phyloP scores from a whole-genome alignment of 1,140 invertebrate species.

The Aphelinus atriplicis region DNA sequence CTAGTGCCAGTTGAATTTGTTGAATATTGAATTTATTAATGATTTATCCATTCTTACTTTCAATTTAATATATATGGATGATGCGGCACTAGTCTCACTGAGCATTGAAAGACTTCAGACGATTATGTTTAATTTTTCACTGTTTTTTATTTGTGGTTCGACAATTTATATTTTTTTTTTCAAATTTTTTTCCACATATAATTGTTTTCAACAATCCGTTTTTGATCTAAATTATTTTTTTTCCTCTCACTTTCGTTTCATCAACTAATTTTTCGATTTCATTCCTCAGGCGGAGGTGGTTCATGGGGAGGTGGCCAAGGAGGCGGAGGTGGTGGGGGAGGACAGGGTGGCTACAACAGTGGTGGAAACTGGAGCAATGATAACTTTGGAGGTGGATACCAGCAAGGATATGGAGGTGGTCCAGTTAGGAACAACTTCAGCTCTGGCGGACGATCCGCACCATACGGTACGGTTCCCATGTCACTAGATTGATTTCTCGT shows the following conservation, averaged over 20 bases:
- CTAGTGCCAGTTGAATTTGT: too few species aligned
- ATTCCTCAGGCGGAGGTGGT: not conserved
- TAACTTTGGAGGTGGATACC: constrained; percentile 79
- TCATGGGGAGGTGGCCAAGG: constrained; percentile 49
- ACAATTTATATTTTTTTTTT: not conserved
- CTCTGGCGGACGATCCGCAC: constrained; percentile 70
- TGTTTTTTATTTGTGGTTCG: too few species aligned
- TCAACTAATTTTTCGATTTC: too few species aligned
- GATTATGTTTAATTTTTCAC: too few species aligned
- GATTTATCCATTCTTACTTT: too few species aligned
- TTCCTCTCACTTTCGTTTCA: not conserved
- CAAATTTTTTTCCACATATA: constrained; percentile 13
- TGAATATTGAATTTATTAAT: too few species aligned
- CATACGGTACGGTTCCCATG: constrained; percentile 67
- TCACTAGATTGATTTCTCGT: too few species aligned
- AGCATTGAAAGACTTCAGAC: too few species aligned
- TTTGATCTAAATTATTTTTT: constrained; percentile 3
- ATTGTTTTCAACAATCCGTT: constrained; percentile 2
- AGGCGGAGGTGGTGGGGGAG: constrained; percentile 61
- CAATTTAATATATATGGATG: not conserved
- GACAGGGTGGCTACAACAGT: constrained; percentile 68
- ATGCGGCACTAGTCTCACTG: too few species aligned
- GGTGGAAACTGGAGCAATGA: constrained; percentile 70
- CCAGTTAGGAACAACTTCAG: constrained; percentile 75
- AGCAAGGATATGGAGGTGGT: constrained; percentile 78